Evolutionary conservation across 2,797 vertebrate species (phyloP).

Genomic region (Enteromius unitaeniatus): DNA sequence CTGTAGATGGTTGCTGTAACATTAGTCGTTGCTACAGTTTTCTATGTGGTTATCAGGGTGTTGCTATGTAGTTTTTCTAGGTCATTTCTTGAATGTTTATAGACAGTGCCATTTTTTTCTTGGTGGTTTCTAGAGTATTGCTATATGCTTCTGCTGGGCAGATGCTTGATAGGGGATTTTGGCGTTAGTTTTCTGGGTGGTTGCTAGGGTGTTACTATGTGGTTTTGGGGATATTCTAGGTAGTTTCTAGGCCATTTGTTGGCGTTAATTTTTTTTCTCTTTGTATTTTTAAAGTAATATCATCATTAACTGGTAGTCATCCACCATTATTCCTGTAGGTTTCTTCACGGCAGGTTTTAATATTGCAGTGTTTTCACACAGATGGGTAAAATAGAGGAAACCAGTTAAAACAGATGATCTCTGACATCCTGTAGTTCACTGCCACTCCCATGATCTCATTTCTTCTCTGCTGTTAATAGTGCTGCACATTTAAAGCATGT

Average conservation of each 20-base stretch:
- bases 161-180: not conserved
- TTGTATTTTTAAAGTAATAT: no score
- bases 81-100: not conserved
- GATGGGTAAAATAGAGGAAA: not conserved
- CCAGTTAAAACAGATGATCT: not conserved
- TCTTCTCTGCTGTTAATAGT: not conserved
- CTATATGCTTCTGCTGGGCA: not conserved
- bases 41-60: not conserved
- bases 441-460: not conserved
- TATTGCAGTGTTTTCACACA: conserved; percentile 7
- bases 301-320: not conserved
- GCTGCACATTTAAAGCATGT: not conserved
- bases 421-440: not conserved
- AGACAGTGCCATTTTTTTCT: not conserved
- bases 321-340: not conserved
- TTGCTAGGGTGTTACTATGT: not conserved
- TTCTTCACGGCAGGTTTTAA: not conserved
- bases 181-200: not conserved
- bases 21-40: not conserved
- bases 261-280: no score
- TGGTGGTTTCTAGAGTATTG: not conserved
- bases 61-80: not conserved
- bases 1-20: not conserved
- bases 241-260: not conserved
- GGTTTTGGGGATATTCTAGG: not conserved